Conservation (phyloP, 2,113 vertebrate species). For the Galemys pyrenaicus region DNA sequence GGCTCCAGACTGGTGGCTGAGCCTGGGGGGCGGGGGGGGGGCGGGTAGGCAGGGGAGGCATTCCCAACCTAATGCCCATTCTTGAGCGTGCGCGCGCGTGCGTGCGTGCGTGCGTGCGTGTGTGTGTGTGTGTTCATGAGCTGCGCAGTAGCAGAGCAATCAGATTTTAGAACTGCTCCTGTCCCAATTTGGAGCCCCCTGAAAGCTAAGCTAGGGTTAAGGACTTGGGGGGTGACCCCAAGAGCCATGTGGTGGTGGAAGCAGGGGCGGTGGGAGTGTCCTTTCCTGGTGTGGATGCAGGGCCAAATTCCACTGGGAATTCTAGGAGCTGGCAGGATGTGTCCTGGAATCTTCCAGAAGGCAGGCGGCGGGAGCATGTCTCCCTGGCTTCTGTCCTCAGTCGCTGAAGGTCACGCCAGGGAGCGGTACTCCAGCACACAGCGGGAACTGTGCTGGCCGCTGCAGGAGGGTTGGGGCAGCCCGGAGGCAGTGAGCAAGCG, state of each 20-base stretch:
- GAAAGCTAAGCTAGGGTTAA: not conserved
- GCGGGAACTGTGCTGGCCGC: not conserved
- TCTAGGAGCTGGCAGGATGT: not conserved
- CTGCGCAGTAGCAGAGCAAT: fast-evolving
- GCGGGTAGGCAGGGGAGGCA: not conserved
- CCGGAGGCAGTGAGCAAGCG: not conserved
- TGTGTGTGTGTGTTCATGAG: not conserved
- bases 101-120: too few relatives aligned
- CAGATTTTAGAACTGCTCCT: not conserved
- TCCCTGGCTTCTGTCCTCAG: not conserved
- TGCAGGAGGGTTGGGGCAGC: not conserved
- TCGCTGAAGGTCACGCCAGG: fast-evolving
- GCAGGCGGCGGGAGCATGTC: fast-evolving
- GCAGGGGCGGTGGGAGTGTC: not conserved
- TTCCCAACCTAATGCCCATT: not conserved
- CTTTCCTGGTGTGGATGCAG: not conserved
- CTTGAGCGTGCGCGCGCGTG: fast-evolving
- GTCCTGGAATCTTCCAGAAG: not conserved
- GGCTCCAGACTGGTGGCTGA: not conserved
- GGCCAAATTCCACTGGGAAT: not conserved
- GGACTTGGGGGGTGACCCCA: not conserved
- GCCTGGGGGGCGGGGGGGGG: not conserved
- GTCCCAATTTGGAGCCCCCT: not conserved
- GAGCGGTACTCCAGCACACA: too few relatives aligned
- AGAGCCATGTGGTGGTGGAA: not conserved